Base-by-base conservation (phyloP, 2,888 invertebrate genomes). In the Bruchidius siliquastri region DNA sequence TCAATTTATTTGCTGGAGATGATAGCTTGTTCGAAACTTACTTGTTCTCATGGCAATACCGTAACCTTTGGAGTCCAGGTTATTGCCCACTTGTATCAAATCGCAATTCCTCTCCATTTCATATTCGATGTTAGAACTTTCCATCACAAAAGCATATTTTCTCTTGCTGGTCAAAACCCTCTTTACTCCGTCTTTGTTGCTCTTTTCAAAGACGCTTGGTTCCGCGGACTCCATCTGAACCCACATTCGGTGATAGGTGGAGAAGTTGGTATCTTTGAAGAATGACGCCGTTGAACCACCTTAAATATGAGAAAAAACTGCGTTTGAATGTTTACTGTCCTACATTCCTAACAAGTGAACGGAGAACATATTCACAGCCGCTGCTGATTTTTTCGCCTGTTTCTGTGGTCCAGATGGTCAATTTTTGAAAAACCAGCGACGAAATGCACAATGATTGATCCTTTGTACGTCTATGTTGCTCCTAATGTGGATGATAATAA, bases 111-210 rank as follows among this genome's bases (percentile, higher is more conserved):
- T 89, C 85, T 96, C 94, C 77, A 94, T 90, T 81, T 93, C 93
- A 86, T 98, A 99, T 86, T 99, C 98, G 77, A 99, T 93, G 0
- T 94, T 93, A 0, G 97, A 94, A 6, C 97, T 97, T 88, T 99
- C 99, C 96, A 98, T 98, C 70, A 99, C 89, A 85, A 94, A 99
- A 2, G 99, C 99, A 85, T 97, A 99, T 73, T 89, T 90, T 72
- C 93, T 90, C 85, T 94, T 94, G 68, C 91, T 92, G 85, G 92
- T 93, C 72, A 91, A 82, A 0, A 98, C 98, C 75, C 95, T 89
- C 20, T 96, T 94, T 0, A 96, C 92, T 0, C 98, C 98, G 82
- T 96, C 95, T 69, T 91, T 91, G 84, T 97, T 98, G 82, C 90
- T 92, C 75, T 89, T 90, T 13, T 93, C 92, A 85, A 96, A 97